Base-by-base conservation (phyloP, 2,888 invertebrate species). In the Mythimna albipuncta region DNA sequence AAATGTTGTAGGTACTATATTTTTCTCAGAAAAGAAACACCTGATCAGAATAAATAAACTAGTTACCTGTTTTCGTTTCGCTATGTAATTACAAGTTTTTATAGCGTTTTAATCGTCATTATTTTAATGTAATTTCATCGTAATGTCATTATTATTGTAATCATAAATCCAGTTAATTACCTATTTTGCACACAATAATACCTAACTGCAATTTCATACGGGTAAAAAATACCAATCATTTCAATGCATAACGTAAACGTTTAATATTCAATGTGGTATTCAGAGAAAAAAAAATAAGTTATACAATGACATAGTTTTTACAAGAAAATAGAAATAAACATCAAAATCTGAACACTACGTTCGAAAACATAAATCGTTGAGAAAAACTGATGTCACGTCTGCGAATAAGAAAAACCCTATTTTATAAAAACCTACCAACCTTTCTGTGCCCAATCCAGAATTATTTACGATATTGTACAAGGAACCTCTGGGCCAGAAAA, bases 381-480 rank as follows among this genome's bases (percentile, higher is more conserved):
- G 32, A 41, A 69, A 57, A 67, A 72, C 72, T 63, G 11, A 35
- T 32, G 54, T 47, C 69, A 57, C 54, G 47, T 38, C 55, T 44
- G 35, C 59, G 73, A 78, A 69, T 66, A 76, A 69, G 64, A 67
- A 69, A 70, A 77, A 54, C 72, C 68, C 61, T 68, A 69, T 77
- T 85, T 75, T 75, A 74, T 74, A 83, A 72, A 75, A 81, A 67
- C 73, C 73, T 77, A 58, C 65, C 67, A 77, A 67, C 66, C 64
- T 75, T 78, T 75, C 71, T 63, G 75, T 63, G 65, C 50, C 64
- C 65, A 69, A 75, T 84, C 72, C 78, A 69, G 69, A 72, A 80
- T 75, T 85, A 85, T 85, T 85, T 85, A 85, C 85, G 85, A 86
- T 85, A 85, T 69, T 69, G 47, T 59, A 52, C 50, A 62, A 65